phyloP scores from a whole-genome alignment of 2,113 vertebrate genomes.

The Tenebrosternarchus preto region DNA sequence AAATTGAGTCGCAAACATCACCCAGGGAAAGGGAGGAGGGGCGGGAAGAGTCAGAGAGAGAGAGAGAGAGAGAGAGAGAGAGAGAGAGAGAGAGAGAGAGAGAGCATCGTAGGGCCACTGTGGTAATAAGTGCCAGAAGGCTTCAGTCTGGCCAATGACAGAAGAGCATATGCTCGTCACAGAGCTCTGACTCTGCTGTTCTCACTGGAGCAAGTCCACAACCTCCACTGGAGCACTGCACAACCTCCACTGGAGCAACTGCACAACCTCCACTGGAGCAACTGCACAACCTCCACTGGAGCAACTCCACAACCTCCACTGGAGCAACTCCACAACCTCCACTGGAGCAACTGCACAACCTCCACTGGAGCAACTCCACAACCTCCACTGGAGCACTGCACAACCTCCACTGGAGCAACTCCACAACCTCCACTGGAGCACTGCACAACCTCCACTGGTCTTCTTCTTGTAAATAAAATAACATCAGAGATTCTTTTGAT shows the following conservation, averaged over 20 bases:
- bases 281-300: too few relatives aligned
- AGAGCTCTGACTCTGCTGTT: too few relatives aligned
- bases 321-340: too few relatives aligned
- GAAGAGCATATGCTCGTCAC: conserved; percentile 48
- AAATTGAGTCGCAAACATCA: conserved; percentile 77
- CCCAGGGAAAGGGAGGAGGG: conserved; percentile 62
- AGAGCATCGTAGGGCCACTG: conserved; percentile 29
- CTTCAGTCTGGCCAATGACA: conserved; percentile 47
- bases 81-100: conserved; percentile 29
- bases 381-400: background rate
- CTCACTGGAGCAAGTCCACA: conserved; percentile 3
- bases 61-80: background rate
- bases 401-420: too few relatives aligned
- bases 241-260: too few relatives aligned
- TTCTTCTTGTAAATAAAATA: conserved; percentile 30
- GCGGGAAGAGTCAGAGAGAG: background rate
- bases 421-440: too few relatives aligned
- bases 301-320: background rate
- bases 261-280: conserved; percentile 11
- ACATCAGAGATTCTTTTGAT: conserved; percentile 30
- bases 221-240: too few relatives aligned
- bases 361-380: too few relatives aligned
- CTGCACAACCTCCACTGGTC: conserved; percentile 2
- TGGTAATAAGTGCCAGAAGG: conserved; percentile 56
- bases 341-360: background rate